phyloP scores from a whole-genome alignment of 2,113 vertebrate species.

The Anseranas semipalmata region DNA sequence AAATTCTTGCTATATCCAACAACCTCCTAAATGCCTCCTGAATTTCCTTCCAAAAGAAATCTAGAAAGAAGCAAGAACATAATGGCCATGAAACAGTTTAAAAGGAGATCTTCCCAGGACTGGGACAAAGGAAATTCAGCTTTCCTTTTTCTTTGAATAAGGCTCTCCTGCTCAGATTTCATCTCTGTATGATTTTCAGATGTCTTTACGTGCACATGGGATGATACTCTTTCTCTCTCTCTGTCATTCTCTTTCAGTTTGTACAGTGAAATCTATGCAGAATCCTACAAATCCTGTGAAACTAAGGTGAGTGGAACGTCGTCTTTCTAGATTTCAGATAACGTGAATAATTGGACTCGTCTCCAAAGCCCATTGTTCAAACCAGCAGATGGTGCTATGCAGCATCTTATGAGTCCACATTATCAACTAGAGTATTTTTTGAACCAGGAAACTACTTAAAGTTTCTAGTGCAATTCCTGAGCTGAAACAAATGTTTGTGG shows the following conservation, averaged over 20 bases:
- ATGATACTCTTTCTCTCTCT: neutral
- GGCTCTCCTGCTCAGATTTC: neutral
- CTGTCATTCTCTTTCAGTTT: neutral
- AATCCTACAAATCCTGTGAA: neutral
- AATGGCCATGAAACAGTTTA: neutral
- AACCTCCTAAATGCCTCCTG: neutral
- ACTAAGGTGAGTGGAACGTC: neutral
- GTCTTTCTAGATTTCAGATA: fast-evolving
- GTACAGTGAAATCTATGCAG: neutral
- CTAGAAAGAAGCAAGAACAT: neutral
- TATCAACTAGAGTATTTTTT: neutral
- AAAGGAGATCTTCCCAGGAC: neutral
- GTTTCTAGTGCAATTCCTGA: constrained; percentile 77
- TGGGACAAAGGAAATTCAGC: neutral
- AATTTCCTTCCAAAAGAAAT: neutral
- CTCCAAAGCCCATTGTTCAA: neutral
- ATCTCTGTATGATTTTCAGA: constrained; percentile 30
- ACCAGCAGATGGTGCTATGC: constrained; percentile 82
- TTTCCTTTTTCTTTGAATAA: neutral
- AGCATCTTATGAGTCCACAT: constrained; percentile 63
- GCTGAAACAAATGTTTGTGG: constrained; percentile 88
- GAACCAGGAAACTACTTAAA: constrained; percentile 57
- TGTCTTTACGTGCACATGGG: neutral
- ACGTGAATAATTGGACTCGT: fast-evolving
- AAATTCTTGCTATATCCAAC: neutral